Evolutionary conservation across 2,888 invertebrate species (phyloP).

Genomic region (Dinocampus coccinellae): DNA sequence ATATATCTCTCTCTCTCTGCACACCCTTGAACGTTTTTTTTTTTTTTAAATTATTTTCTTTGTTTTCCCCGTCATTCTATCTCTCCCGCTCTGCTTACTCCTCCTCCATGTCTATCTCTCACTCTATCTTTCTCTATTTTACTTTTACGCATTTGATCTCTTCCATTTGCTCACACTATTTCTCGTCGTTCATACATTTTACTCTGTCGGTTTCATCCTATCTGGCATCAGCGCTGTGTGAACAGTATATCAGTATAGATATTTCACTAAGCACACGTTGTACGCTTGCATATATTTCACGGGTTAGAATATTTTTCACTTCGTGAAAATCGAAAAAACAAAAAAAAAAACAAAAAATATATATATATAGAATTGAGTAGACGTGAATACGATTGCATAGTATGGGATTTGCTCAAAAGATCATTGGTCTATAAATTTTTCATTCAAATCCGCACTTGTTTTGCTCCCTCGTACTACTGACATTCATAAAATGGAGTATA

Average conservation of each 20-base stretch:
- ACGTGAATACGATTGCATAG: not conserved
- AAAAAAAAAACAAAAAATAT: not conserved
- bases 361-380: too few relatives aligned
- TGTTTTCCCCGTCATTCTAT: too few relatives aligned
- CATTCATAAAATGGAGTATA: not conserved
- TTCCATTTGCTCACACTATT: not conserved
- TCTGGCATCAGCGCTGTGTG: not conserved
- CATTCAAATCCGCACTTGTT: not conserved
- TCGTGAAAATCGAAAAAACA: not conserved
- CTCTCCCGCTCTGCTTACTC: not conserved
- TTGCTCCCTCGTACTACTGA: not conserved
- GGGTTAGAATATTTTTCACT: constrained; percentile 5
- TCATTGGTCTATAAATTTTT: constrained; percentile 8
- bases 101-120: too few relatives aligned
- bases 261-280: not conserved
- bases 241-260: not conserved
- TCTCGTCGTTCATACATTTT: too few relatives aligned
- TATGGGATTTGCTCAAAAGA: not conserved
- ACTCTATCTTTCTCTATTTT: not conserved
- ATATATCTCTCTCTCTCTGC: not conserved
- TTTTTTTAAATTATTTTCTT: too few relatives aligned
- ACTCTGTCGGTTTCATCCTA: too few relatives aligned
- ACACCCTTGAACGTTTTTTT: constrained; percentile 13
- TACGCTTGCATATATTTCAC: not conserved
- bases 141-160: not conserved